Evolutionary conservation across 2,797 vertebrate species (phyloP).

Genomic region (Pygocentrus nattereri): DNA sequence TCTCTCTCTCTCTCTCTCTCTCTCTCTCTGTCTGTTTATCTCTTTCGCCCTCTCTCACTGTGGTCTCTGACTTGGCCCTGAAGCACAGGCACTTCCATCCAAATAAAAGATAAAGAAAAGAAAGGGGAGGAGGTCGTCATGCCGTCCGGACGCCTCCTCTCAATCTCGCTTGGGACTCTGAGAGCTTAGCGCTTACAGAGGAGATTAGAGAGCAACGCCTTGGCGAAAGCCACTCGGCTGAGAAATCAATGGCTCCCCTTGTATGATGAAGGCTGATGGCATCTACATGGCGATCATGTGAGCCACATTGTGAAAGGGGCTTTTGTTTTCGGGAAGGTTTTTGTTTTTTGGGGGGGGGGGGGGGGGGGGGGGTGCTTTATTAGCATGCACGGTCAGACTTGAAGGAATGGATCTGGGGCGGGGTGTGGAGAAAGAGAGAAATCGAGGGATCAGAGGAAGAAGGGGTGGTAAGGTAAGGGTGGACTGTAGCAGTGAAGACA

Average conservation of each 20-base stretch:
- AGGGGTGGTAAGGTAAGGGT: too few relatives aligned
- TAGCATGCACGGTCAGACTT: conserved; percentile 31
- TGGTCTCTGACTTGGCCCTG: not conserved
- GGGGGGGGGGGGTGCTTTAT: conserved; percentile 10
- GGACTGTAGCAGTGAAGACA: not conserved
- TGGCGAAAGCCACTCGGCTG: not conserved
- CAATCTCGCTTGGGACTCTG: not conserved
- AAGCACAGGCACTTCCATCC: not conserved
- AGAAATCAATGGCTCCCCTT: conserved; percentile 23
- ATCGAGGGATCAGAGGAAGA: not conserved
- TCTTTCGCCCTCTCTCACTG: not conserved
- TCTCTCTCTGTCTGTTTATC: not conserved
- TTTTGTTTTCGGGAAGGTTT: conserved; percentile 39
- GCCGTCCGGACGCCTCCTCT: not conserved
- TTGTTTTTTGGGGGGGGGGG: too few relatives aligned
- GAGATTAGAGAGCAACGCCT: not conserved
- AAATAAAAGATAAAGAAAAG: not conserved
- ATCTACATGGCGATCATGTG: conserved; percentile 22
- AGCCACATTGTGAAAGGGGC: conserved; percentile 42
- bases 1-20: not conserved
- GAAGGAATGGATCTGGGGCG: not conserved
- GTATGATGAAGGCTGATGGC: conserved; percentile 23
- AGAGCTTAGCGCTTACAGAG: not conserved
- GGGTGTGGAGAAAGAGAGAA: not conserved
- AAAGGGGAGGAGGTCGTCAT: not conserved